phyloP scores from a whole-genome alignment of 2,113 vertebrate genomes.

The Anarhynchus alexandrinus region DNA sequence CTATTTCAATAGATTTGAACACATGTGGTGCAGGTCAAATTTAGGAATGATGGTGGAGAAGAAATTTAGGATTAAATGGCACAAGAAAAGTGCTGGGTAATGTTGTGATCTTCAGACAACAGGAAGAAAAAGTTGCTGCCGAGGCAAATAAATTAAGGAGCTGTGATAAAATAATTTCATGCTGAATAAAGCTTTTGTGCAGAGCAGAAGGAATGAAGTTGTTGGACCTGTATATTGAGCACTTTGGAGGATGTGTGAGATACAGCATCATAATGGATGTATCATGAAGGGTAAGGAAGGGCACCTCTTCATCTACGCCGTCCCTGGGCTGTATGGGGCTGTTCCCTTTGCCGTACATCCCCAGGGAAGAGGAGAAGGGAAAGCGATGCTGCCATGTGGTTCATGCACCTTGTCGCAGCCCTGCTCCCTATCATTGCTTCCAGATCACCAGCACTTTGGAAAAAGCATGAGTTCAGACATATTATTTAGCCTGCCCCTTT shows the following conservation, averaged over 20 bases:
- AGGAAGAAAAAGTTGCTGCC: neutral
- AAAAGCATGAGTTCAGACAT: neutral
- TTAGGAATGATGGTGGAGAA: neutral
- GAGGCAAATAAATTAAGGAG: neutral
- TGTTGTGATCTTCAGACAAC: neutral
- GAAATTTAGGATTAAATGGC: neutral
- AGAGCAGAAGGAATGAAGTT: neutral
- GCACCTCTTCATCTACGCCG: neutral
- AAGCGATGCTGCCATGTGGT: accelerated
- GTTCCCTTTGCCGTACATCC: neutral
- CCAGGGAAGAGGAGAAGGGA: neutral
- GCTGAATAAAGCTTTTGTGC: neutral
- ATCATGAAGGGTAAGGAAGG: neutral
- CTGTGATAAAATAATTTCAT: neutral
- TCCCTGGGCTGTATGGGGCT: neutral
- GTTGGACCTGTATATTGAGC: neutral
- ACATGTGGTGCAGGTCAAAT: neutral
- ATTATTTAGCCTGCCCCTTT: neutral
- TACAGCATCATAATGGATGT: neutral
- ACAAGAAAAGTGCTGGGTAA: neutral
- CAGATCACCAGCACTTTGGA: neutral
- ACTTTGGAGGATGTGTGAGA: neutral
- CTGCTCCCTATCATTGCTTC: neutral
- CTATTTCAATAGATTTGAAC: neutral
- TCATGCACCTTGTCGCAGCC: neutral